Conservation (phyloP, 92 coral and sea anemone species). For the Pocillopora grandis region DNA sequence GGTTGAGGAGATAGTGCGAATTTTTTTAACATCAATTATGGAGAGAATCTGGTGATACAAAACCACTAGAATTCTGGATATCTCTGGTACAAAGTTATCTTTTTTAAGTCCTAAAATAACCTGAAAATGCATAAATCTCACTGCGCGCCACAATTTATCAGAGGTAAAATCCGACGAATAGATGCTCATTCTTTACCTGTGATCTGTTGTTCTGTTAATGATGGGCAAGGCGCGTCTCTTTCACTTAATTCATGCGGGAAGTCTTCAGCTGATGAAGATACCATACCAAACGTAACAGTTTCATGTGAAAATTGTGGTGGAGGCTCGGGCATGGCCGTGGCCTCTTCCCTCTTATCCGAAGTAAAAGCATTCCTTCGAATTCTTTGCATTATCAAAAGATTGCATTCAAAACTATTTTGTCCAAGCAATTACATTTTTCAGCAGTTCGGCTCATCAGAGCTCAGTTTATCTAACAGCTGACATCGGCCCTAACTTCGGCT, state of each 20-base stretch:
- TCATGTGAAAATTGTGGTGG: not conserved
- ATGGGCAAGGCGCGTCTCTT: not conserved
- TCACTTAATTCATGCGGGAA: not conserved
- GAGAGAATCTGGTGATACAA: no score
- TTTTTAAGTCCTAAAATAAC: no score
- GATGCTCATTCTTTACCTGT: slow-evolving; percentile 15
- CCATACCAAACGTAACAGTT: not conserved
- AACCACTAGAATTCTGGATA: no score
- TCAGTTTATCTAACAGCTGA: not conserved
- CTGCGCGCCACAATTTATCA: no score
- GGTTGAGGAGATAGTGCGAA: no score
- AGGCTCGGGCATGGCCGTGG: not conserved
- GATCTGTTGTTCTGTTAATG: slow-evolving; percentile 24
- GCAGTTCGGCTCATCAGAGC: not conserved
- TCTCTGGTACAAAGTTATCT: no score
- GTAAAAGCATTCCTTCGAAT: slow-evolving; percentile 36
- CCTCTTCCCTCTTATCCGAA: not conserved
- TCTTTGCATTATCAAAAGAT: not conserved
- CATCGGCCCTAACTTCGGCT: not conserved
- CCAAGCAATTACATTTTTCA: not conserved
- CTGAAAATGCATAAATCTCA: no score
- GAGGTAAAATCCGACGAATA: no score
- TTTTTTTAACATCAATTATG: no score
- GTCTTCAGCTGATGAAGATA: not conserved
- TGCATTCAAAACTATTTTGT: not conserved